Conservation (phyloP, 2,888 invertebrate genomes). For the Podabrus alpinus region DNA sequence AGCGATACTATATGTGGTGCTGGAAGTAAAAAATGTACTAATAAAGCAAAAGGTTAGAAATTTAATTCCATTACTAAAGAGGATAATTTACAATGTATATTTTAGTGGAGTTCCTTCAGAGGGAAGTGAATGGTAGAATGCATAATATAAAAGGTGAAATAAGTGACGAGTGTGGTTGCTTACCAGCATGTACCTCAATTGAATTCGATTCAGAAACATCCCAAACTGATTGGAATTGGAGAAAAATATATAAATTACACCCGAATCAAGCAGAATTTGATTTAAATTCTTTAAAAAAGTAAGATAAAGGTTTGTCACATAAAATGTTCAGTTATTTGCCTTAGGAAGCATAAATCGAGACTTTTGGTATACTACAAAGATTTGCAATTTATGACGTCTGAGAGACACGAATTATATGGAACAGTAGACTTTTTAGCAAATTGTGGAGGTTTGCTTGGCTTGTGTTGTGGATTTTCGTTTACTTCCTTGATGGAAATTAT, state of each 20-base stretch:
- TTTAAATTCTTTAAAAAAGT: neutral
- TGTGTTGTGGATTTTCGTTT: slow-evolving; percentile 68
- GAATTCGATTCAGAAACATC: slow-evolving; percentile 4
- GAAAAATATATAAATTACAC: neutral
- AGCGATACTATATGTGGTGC: neutral
- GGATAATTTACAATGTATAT: neutral
- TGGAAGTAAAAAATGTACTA: neutral
- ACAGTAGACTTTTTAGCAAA: slow-evolving; percentile 62
- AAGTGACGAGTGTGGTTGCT: neutral
- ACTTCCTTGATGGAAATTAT: slow-evolving; percentile 65
- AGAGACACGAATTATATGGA: slow-evolving; percentile 62
- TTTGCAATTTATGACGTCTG: slow-evolving; percentile 61
- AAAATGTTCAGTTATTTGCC: no score
- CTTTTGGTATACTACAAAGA: slow-evolving; percentile 72
- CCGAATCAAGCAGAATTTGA: neutral
- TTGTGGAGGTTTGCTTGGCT: slow-evolving; percentile 62
- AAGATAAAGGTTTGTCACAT: neutral
- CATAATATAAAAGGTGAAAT: neutral
- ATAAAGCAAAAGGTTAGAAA: neutral
- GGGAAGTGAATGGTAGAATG: neutral
- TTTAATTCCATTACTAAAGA: neutral
- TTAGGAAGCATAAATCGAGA: slow-evolving; percentile 56
- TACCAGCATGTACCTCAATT: slow-evolving; percentile 6
- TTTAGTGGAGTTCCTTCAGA: neutral
- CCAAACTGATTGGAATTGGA: slow-evolving; percentile 6